A percentile compares a stretch with the other conserved stretches of the same genome.
Conservation (phyloP, 2,888 invertebrate species). For the Cheilosia pagana region DNA sequence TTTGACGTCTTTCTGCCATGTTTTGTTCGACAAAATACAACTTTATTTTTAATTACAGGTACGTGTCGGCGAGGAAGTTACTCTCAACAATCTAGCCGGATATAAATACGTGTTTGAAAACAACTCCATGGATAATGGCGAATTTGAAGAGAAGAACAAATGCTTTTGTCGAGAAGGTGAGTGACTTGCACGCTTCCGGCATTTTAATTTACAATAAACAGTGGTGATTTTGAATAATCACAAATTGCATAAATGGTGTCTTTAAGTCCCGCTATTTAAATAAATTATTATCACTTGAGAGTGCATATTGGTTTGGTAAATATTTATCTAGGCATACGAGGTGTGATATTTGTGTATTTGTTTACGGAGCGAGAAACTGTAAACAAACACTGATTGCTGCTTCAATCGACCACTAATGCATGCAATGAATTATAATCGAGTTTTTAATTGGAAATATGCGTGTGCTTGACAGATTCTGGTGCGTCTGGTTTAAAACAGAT, state of each 20-base stretch:
- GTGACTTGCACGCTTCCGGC: conserved; percentile 62
- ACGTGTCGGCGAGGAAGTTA: conserved; percentile 85
- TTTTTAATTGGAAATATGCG: conserved; percentile 37
- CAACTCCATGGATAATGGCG: conserved; percentile 91
- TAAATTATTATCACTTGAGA: conserved; percentile 1
- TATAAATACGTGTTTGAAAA: conserved; percentile 90
- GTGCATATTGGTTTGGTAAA: conserved; percentile 1
- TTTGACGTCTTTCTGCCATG: conserved; percentile 11
- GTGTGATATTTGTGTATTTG: conserved; percentile 53
- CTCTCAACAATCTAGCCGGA: conserved; percentile 86
- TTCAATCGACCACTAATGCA: conserved; percentile 28
- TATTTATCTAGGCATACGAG: conserved; percentile 11
- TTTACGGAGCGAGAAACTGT: conserved; percentile 28
- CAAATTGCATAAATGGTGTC: too few relatives aligned
- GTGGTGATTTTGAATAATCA: neutral
- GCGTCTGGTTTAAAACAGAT: neutral
- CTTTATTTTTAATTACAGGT: conserved; percentile 83
- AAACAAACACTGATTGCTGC: conserved; percentile 46
- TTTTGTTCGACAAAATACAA: neutral
- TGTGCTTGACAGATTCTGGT: conserved; percentile 11
- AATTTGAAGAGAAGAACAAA: conserved; percentile 88
- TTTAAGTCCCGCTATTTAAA: neutral
- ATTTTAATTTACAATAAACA: conserved; percentile 37
- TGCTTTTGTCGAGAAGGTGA: conserved; percentile 91
- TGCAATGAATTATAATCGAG: conserved; percentile 56